Evolutionary conservation across 2,888 invertebrate species (phyloP).

Genomic region (Oxytorus armatus): DNA sequence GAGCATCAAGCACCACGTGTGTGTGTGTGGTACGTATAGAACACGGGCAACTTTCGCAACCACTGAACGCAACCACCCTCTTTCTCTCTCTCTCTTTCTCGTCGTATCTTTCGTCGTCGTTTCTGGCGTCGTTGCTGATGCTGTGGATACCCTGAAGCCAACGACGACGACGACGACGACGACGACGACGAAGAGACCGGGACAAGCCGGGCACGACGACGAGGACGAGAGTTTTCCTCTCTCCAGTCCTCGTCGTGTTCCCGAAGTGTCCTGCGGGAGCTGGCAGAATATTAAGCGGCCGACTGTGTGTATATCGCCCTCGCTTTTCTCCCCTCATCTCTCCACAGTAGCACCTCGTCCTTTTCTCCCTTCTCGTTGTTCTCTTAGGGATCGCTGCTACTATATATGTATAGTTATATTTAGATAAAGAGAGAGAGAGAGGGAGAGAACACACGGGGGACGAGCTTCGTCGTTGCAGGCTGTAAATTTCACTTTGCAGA

Average conservation of each 20-base stretch:
- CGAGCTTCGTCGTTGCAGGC: constrained; percentile 72
- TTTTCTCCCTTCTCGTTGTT: constrained; percentile 32
- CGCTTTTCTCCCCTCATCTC: constrained; percentile 43
- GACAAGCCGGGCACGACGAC: constrained; percentile 27
- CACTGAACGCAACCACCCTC: constrained; percentile 34
- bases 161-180: constrained; percentile 43
- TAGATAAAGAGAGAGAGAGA: constrained; percentile 3
- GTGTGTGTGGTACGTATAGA: constrained; percentile 19
- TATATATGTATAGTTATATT: constrained; percentile 13
- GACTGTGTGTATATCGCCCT: constrained; percentile 51
- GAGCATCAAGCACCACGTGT: constrained; percentile 21
- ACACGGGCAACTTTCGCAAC: constrained; percentile 47
- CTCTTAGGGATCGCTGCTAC: constrained; percentile 36
- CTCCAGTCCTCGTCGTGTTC: constrained; percentile 52
- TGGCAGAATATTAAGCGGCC: constrained; percentile 65
- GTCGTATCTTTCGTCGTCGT: constrained; percentile 41
- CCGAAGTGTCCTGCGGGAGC: constrained; percentile 67
- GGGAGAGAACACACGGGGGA: constrained; percentile 57
- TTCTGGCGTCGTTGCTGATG: constrained; percentile 51
- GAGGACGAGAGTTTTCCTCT: constrained; percentile 43
- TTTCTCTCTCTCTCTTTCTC: too few relatives aligned
- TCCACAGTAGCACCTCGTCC: constrained; percentile 23
- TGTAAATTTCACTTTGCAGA: constrained; percentile 82
- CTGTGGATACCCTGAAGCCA: constrained; percentile 57
- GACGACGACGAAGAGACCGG: constrained; percentile 33